Base-by-base conservation (phyloP, 2,888 invertebrate genomes). In the Neuroscelio doddi region DNA sequence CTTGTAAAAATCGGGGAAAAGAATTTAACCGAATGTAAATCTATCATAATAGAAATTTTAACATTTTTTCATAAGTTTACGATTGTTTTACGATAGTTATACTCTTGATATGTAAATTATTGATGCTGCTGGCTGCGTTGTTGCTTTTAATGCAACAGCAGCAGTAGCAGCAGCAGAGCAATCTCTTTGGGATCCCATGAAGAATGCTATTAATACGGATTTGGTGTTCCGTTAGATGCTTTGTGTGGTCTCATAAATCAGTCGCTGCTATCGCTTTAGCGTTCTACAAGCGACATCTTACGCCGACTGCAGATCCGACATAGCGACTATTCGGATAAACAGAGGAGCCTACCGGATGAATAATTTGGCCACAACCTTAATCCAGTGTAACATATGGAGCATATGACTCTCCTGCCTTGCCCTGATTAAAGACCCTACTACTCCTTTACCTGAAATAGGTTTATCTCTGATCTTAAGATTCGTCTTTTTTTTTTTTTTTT, bases 181-280 rank as follows among this genome's bases (percentile, higher is more conserved):
- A 34, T 4, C 34, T 34, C 34, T 10, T 12, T 42, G 42, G 17
- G 41, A 52, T 70, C 71, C 70, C 61, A 70, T 68, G 66, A 67
- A 75, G 74, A 73, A 74, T 76, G 75, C 78, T 78, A 80, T 80
- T 80, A 79, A 80, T 80, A 77, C 75, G 76, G 80, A 80, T 80
- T 80, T 80, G 73, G 74, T 70, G 74, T 78, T 72, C 80, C 79
- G 79, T 78, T 78, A 75, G 64, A 69, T 79, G 71, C 77, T 78
- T 79, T 80, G 80, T 80, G 80, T 80, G 80, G 80, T 78, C 80
- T 75, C 74, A 78, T 80, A 75, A 80, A 79, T 80, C 80, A 80
- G 70, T 45, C 68, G 45, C 67, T 64, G 70, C 72, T 75, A 73
- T 68, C 64, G 46, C 36, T 29, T 42, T 39, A 30, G 10, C 50